Evolutionary conservation across 1,140 invertebrate species (phyloP), one percentile per base, ranked within the genome.

Genomic region (Euglossa dilemma): DNA sequence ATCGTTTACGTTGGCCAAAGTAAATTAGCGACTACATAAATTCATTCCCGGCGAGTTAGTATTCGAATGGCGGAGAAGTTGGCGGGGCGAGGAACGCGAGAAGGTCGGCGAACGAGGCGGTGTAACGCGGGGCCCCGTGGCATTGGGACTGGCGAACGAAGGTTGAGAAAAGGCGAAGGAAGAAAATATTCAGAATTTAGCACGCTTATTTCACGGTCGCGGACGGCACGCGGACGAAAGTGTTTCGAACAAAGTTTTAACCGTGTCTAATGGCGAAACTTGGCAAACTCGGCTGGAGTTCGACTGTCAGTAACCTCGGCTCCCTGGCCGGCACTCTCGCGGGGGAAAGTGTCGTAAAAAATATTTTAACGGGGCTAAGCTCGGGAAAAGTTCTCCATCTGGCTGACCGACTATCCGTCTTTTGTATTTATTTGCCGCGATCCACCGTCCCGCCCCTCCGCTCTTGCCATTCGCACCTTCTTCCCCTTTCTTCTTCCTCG

Each of bases 181-280:
- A 89, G 85, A 91, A 92, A 93, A 92, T 92, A 92, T 92, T 92
- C 87, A 84, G 81, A 87, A 93, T 93, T 90, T 89, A 91, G 87
- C 81, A 83, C 80, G 90, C 87, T 91, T 93, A 92, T 93, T 93
- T 93, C 92, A 93, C 89, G 93, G 92, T 93, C 92, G 89, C 91
- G 90, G 85, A 92, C 89, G 89, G 90, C 84, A 90, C 89, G 89
- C 91, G 88, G 90, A 93, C 91, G 92, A 94, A 94, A 94, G 93
- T 94, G 93, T 93, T 93, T 92, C 91, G 90, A 93, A 93, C 92
- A 94, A 93, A 94, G 93, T 94, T 94, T 93, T 92, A 93, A 93
- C 91, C 91, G 91, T 93, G 89, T 92, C 92, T 94, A 93, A 93
- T 93, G 92, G 89, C 87, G 90, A 93, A 93, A 93, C 92, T 93